These are phyloP conservation scores for Mesorhabditis belari DNA, from an alignment of 2,888 invertebrate genomes.

Conservation along the genomic window DNA sequence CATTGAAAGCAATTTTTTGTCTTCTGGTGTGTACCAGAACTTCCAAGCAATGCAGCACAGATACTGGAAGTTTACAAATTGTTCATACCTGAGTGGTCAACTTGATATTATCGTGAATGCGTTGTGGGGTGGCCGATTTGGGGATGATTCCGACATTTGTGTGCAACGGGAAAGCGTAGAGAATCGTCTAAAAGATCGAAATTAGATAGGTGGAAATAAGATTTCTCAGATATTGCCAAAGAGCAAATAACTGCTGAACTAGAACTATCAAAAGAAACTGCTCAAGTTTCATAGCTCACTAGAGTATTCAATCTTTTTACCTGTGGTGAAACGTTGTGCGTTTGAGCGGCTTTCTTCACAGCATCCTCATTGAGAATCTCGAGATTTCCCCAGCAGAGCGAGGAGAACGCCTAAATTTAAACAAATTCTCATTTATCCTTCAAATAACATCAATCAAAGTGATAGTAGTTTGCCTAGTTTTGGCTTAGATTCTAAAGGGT, in stretches of 20 bases:
- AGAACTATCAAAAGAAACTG: no score
- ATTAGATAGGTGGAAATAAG: background rate
- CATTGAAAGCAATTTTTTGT: no score
- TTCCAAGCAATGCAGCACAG: no score
- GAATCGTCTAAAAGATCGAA: constrained; percentile 22
- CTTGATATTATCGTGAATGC: constrained; percentile 26
- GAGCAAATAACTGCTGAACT: no score
- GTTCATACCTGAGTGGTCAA: background rate
- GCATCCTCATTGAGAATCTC: constrained; percentile 61
- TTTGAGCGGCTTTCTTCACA: constrained; percentile 62
- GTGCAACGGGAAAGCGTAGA: constrained; percentile 29
- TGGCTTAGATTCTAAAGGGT: no score
- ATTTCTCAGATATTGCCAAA: no score
- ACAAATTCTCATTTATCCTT: no score
- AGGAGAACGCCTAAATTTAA: constrained; percentile 56
- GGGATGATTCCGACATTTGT: constrained; percentile 28
- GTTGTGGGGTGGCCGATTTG: constrained; percentile 25
- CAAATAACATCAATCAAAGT: no score
- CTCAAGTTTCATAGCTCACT: background rate
- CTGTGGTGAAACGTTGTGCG: constrained; percentile 53
- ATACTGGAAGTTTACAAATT: background rate
- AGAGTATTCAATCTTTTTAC: background rate
- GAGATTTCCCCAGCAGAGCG: constrained; percentile 51
- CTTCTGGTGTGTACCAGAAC: no score
- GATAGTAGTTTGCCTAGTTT: no score